phyloP scores from a whole-genome alignment of 2,113 vertebrate genomes.

The Potamarius usumacintae region DNA sequence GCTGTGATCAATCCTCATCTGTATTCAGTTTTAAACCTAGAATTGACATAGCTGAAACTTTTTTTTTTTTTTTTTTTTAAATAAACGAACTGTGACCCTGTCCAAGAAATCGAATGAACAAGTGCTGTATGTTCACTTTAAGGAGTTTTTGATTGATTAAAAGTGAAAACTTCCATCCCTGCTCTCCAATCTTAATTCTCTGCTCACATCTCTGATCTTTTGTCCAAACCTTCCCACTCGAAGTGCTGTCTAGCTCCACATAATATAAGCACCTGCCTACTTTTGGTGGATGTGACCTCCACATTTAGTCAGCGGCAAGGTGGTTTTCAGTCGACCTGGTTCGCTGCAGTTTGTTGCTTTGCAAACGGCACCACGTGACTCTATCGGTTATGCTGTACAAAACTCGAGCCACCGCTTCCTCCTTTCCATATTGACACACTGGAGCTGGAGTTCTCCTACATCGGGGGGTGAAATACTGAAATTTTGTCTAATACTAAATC shows the following conservation, averaged over 20 bases:
- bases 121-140: background rate
- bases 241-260: no score
- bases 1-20: background rate
- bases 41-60: background rate
- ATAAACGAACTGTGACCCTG: background rate
- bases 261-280: background rate
- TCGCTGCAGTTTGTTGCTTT: background rate
- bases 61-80: background rate
- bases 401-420: background rate
- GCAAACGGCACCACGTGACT: background rate
- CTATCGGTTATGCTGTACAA: background rate
- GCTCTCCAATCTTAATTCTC: background rate
- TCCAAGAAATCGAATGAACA: background rate
- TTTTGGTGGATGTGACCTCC: background rate
- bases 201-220: background rate
- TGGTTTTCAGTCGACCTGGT: background rate
- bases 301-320: background rate
- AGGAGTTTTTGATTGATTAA: background rate
- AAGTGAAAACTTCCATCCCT: background rate
- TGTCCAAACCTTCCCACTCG: background rate
- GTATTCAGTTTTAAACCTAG: background rate
- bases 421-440: background rate
- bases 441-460: slow-evolving; percentile 1
- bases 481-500: background rate
- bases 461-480: background rate